Percentiles rank a stretch among this genome's conserved stretches.
phyloP scores from a whole-genome alignment of 2,888 invertebrate genomes.

The Eledona agricola region DNA sequence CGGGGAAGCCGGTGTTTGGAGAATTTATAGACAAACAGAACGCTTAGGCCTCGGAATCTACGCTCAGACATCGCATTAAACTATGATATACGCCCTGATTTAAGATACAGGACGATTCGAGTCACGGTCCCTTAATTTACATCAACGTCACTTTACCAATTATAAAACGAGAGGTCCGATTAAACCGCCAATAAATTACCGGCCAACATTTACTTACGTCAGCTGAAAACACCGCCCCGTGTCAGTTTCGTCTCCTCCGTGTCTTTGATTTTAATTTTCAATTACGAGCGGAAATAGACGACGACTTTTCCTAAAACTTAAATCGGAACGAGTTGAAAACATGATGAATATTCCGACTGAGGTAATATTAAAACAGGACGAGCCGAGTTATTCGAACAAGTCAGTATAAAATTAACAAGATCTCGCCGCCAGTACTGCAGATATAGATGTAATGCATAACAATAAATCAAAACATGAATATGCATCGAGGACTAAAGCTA shows the following conservation, averaged over 20 bases:
- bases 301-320: slow-evolving; percentile 19
- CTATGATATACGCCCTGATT: slow-evolving; percentile 64
- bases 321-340: slow-evolving; percentile 36
- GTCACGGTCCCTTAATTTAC: slow-evolving; percentile 64
- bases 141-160: slow-evolving; percentile 64
- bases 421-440: slow-evolving; percentile 46
- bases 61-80: slow-evolving; percentile 62
- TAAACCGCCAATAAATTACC: slow-evolving; percentile 59
- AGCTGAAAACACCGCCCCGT: slow-evolving; percentile 39
- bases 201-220: slow-evolving; percentile 60
- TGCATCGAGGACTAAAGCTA: slow-evolving; percentile 49
- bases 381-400: slow-evolving; percentile 34
- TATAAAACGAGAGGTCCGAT: slow-evolving; percentile 60
- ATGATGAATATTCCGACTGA: slow-evolving; percentile 70
- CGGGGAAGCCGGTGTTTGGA: slow-evolving; percentile 51
- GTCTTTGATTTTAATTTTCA: slow-evolving; percentile 23
- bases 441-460: slow-evolving; percentile 55
- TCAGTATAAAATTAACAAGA: slow-evolving; percentile 47
- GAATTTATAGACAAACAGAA: slow-evolving; percentile 64
- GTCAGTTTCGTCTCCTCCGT: slow-evolving; percentile 3
- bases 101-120: slow-evolving; percentile 63
- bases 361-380: slow-evolving; percentile 38
- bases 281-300: slow-evolving; percentile 18
- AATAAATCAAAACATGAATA: slow-evolving; percentile 55
- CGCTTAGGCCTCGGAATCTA: slow-evolving; percentile 57